These are phyloP conservation scores for Heliconius erato DNA, from an alignment of 2,888 invertebrate genomes.

Conservation along the genomic window DNA sequence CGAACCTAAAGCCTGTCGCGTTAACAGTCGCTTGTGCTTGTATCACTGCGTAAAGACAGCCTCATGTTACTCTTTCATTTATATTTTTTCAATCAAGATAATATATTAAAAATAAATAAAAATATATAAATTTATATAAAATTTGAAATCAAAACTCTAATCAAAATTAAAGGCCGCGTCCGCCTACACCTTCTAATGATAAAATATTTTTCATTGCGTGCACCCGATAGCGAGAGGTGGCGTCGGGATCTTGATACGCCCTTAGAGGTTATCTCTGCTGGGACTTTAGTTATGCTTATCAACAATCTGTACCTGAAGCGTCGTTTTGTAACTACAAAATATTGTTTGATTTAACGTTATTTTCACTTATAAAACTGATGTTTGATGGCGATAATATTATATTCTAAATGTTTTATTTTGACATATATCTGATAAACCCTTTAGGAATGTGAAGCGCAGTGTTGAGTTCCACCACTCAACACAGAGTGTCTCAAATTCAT, in stretches of 20 bases:
- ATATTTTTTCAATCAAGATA: no score
- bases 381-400: constrained; percentile 3
- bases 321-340: constrained; percentile 18
- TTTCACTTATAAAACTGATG: constrained; percentile 19
- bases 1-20: no score
- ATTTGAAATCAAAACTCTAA: not conserved
- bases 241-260: constrained; percentile 67
- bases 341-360: constrained; percentile 24
- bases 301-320: constrained; percentile 20
- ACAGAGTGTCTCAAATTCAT: not conserved
- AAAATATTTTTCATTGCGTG: constrained; percentile 46
- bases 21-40: no score
- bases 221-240: constrained; percentile 44
- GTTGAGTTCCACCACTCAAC: not conserved
- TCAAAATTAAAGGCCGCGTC: not conserved
- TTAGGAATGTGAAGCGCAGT: not conserved
- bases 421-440: not conserved
- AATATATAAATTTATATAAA: not conserved
- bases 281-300: constrained; percentile 47
- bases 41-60: no score
- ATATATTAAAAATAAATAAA: not conserved
- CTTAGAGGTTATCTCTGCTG: constrained; percentile 56
- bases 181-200: constrained; percentile 24
- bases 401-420: not conserved
- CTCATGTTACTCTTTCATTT: no score